phyloP scores from a whole-genome alignment of 2,797 vertebrate genomes.

The Acridotheres tristis region DNA sequence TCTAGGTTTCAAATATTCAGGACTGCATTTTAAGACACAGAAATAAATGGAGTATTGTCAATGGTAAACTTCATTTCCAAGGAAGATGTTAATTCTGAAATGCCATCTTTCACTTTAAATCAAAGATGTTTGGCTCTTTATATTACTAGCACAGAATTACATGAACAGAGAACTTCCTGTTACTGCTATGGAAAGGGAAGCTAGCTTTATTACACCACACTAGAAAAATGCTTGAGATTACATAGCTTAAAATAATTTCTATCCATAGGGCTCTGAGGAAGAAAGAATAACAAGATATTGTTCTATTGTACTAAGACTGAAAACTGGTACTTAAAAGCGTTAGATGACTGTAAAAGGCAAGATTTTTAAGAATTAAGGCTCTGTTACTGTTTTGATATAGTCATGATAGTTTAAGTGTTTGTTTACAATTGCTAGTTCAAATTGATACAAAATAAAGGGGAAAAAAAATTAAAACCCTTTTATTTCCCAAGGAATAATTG shows the following conservation, averaged over 20 bases:
- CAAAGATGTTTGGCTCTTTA: not conserved
- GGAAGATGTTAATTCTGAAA: not conserved
- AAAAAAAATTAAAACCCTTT: not conserved
- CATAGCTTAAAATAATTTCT: not conserved
- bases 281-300: not conserved
- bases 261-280: not conserved
- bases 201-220: not conserved
- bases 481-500: not conserved
- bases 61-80: not conserved
- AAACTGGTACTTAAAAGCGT: not conserved
- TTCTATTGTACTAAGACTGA: not conserved
- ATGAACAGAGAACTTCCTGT: not conserved
- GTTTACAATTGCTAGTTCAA: not conserved
- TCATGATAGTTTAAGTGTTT: not conserved
- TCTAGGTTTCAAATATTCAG: not conserved
- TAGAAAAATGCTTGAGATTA: not conserved
- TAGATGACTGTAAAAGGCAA: not conserved
- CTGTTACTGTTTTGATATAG: not conserved
- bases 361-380: not conserved
- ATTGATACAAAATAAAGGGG: not conserved
- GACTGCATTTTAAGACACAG: not conserved
- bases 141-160: not conserved
- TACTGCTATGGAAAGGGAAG: not conserved
- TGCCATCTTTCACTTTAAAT: not conserved
- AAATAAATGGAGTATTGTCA: not conserved